Conservation (phyloP, 2,797 vertebrate species). For the Helarctos malayanus region DNA sequence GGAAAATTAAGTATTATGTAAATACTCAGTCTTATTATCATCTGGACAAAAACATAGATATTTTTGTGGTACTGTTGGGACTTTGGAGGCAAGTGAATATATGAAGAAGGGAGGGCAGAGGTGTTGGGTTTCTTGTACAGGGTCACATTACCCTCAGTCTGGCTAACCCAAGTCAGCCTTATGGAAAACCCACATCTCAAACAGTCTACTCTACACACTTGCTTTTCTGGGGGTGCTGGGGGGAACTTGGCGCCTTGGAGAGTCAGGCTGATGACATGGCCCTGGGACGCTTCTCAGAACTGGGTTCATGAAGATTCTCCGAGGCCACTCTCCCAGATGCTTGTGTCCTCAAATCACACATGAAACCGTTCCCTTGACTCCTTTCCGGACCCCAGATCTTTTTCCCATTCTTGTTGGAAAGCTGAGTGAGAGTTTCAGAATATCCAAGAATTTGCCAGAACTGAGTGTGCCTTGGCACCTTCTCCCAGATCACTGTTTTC, state of each 20-base stretch:
- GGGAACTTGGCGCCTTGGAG: not conserved
- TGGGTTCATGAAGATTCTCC: not conserved
- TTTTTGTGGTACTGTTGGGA: not conserved
- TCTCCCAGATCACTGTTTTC: not conserved
- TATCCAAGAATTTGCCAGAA: not conserved
- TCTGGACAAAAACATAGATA: not conserved
- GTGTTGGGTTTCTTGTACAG: not conserved
- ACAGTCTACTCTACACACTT: not conserved
- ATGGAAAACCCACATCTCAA: not conserved
- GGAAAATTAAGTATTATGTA: not conserved
- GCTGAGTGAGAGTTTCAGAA: not conserved
- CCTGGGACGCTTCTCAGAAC: not conserved
- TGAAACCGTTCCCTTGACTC: not conserved
- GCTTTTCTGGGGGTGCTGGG: not conserved
- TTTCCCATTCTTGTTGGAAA: not conserved
- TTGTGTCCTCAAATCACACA: not conserved
- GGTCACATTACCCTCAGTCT: not conserved
- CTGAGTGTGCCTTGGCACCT: not conserved
- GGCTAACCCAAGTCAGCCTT: not conserved
- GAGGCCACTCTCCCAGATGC: not conserved
- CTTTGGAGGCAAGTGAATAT: not conserved
- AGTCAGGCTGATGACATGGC: not conserved
- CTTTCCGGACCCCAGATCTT: not conserved
- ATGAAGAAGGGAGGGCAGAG: not conserved
- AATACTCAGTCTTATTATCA: not conserved